Conservation (phyloP, 2,888 invertebrate species). For the Phorcus lineatus region DNA sequence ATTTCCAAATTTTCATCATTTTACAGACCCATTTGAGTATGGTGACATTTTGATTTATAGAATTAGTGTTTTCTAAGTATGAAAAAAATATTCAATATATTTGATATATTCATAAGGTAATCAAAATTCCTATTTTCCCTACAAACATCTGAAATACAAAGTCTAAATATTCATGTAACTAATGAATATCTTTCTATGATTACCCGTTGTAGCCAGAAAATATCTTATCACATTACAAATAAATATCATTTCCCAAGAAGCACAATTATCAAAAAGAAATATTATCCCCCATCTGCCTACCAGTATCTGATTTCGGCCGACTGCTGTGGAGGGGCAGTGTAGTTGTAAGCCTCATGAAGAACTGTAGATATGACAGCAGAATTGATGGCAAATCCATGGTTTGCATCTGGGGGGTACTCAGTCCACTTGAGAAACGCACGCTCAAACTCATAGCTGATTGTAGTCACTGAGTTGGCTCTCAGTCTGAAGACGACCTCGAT, state of each 20-base stretch:
- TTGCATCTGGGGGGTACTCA: conserved; percentile 99
- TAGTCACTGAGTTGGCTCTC: conserved; percentile 87
- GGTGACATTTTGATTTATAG: too few relatives aligned
- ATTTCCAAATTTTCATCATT: too few relatives aligned
- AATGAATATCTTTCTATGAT: too few relatives aligned
- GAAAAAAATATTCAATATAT: too few relatives aligned
- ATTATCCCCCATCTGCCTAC: conserved; percentile 10
- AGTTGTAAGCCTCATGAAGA: conserved; percentile 85
- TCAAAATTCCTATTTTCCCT: too few relatives aligned
- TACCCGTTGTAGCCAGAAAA: too few relatives aligned
- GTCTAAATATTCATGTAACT: too few relatives aligned
- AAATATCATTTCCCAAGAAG: background rate
- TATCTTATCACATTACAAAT: background rate
- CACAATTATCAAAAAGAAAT: background rate
- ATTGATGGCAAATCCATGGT: conserved; percentile 97
- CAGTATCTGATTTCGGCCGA: conserved; percentile 78
- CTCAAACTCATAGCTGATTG: conserved; percentile 91
- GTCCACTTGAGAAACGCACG: conserved; percentile 98
- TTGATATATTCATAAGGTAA: too few relatives aligned
- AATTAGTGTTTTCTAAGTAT: too few relatives aligned
- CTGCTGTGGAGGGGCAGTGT: conserved; percentile 85
- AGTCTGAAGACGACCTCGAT: conserved; percentile 87
- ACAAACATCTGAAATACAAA: too few relatives aligned
- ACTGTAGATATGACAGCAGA: conserved; percentile 88
- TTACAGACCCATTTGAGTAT: too few relatives aligned